phyloP scores from a whole-genome alignment of 2,113 vertebrate species.

The Percopsis transmontana region DNA sequence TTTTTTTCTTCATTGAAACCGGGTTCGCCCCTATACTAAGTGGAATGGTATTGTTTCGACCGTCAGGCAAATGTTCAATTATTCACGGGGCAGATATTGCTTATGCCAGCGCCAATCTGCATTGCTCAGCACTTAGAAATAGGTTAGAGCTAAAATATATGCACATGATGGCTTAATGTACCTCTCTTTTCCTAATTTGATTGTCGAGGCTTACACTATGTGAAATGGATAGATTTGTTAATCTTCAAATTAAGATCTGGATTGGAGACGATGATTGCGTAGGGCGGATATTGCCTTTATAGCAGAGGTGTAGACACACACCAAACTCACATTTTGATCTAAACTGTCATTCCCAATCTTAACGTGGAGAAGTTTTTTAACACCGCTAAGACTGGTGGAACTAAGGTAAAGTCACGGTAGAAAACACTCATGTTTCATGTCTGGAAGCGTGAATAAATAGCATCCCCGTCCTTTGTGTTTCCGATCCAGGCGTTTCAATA shows the following conservation, averaged over 20 bases:
- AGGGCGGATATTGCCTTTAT: background rate
- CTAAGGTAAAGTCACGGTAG: too few relatives aligned
- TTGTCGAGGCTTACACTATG: background rate
- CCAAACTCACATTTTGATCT: too few relatives aligned
- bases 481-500: too few relatives aligned
- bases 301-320: too few relatives aligned
- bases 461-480: too few relatives aligned
- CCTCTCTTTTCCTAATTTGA: background rate
- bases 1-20: constrained; percentile 28
- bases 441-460: too few relatives aligned
- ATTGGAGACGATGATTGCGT: background rate
- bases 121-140: constrained; percentile 49
- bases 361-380: too few relatives aligned
- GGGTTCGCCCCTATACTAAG: constrained; percentile 52
- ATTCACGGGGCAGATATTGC: constrained; percentile 61
- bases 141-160: constrained; percentile 10
- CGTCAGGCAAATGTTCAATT: constrained; percentile 51
- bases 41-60: constrained; percentile 48
- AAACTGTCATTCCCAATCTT: too few relatives aligned
- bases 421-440: too few relatives aligned
- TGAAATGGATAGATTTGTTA: constrained; percentile 16
- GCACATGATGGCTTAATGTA: constrained; percentile 14
- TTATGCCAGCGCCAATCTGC: constrained; percentile 40
- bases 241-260: constrained; percentile 10
- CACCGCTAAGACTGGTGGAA: too few relatives aligned